These are phyloP conservation scores for Agelaius tricolor DNA, from an alignment of 2,113 vertebrate species.

Conservation along the genomic window DNA sequence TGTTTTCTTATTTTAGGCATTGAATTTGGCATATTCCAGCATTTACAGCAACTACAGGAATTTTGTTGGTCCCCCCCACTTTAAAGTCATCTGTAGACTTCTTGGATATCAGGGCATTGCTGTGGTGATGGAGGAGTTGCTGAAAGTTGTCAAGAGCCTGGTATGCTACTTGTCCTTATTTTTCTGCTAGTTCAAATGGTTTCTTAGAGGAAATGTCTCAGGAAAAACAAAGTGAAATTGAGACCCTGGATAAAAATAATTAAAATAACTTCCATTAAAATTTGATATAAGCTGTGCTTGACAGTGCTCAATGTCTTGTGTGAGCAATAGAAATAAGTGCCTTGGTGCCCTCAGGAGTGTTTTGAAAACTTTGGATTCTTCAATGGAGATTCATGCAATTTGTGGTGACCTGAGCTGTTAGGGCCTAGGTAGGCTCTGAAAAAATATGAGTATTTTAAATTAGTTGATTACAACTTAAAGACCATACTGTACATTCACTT, in stretches of 20 bases:
- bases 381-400: not conserved
- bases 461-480: not conserved
- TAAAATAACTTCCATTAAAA: not conserved
- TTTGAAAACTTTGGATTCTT: not conserved
- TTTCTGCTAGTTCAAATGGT: not conserved
- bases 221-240: not conserved
- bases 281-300: not conserved
- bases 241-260: not conserved
- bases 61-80: conserved; percentile 87
- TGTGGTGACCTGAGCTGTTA: not conserved
- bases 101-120: conserved; percentile 90
- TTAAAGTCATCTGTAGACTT: conserved; percentile 87
- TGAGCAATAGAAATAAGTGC: not conserved
- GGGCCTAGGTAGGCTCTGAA: not conserved
- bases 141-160: conserved; percentile 91
- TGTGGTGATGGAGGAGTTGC: conserved; percentile 89
- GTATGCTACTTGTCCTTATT: conserved; percentile 61
- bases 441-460: not conserved
- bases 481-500: not conserved
- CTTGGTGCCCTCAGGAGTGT: not conserved
- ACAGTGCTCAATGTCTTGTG: not conserved
- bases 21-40: conserved; percentile 89
- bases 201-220: not conserved
- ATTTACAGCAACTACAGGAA: conserved; percentile 87
- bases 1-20: conserved; percentile 62